These are phyloP conservation scores for Andrena marginata DNA, from an alignment of 2,888 invertebrate species.

Conservation along the genomic window DNA sequence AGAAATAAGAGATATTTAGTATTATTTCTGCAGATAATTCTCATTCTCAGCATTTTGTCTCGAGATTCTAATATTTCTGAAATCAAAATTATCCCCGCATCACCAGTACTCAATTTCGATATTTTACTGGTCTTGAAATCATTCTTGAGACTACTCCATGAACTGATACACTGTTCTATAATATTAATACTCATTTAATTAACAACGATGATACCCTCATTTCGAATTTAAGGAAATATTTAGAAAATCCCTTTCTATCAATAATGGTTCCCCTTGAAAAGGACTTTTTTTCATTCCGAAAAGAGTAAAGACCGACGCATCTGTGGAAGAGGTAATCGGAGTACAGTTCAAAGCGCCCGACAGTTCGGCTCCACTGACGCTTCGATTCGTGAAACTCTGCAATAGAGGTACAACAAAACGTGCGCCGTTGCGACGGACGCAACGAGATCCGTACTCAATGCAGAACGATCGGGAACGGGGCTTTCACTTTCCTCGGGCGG, in stretches of 20 bases:
- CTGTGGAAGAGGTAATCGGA: conserved; percentile 23
- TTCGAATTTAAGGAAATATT: background rate
- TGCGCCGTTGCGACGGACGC: conserved; percentile 45
- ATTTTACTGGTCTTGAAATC: conserved; percentile 49
- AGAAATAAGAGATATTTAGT: background rate
- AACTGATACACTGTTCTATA: background rate
- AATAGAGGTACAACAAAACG: conserved; percentile 38
- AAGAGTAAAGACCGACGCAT: background rate
- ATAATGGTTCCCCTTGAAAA: background rate
- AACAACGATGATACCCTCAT: background rate
- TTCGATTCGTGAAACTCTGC: conserved; percentile 26
- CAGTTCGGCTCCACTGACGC: conserved; percentile 28
- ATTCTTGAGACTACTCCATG: background rate
- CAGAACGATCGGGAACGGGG: conserved; percentile 61
- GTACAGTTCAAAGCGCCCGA: conserved; percentile 28
- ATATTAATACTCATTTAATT: background rate
- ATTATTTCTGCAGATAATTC: background rate
- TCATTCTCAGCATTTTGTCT: background rate
- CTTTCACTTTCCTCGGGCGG: conserved; percentile 69
- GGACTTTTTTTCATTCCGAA: background rate
- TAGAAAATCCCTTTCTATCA: background rate
- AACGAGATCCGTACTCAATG: conserved; percentile 58
- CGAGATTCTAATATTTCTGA: background rate
- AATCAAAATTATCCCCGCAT: background rate
- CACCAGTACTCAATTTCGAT: conserved; percentile 41